These are phyloP conservation scores for Porites australiensis DNA, from an alignment of 64 coral and sea anemone genomes.

Conservation along the genomic window DNA sequence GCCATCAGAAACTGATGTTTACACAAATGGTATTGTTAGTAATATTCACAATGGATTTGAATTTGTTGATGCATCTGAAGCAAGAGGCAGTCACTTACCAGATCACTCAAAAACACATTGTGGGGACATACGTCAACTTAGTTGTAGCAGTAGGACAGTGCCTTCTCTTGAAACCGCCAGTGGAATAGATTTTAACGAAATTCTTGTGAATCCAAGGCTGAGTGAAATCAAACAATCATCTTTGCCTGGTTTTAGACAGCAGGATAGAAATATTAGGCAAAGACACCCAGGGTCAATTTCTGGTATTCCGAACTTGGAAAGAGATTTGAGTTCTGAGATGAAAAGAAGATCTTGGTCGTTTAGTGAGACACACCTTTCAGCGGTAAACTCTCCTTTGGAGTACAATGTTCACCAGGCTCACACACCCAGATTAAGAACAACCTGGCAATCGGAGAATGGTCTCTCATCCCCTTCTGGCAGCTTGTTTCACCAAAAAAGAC, in stretches of 20 bases:
- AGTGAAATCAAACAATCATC: slow-evolving; percentile 34
- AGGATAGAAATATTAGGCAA: background rate
- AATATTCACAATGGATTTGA: background rate
- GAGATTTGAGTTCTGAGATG: background rate
- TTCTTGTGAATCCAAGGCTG: slow-evolving; percentile 12
- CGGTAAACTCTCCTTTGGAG: background rate
- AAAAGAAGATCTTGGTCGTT: slow-evolving; percentile 54
- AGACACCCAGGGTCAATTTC: slow-evolving; percentile 24
- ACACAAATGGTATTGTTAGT: background rate
- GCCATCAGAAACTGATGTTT: background rate
- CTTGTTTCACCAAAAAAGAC: background rate
- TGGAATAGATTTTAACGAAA: background rate
- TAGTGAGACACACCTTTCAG: background rate
- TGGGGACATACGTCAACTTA: background rate
- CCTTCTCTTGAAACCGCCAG: background rate
- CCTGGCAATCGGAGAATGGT: slow-evolving; percentile 13
- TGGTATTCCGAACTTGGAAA: background rate
- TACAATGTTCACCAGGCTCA: background rate
- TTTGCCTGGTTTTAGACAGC: background rate
- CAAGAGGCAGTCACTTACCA: background rate
- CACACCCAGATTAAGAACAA: background rate
- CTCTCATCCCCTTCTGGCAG: background rate
- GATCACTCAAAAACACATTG: background rate
- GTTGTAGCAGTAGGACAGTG: background rate
- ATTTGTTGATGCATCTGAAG: background rate